A percentile compares a stretch with the other conserved stretches of the same genome.
Evolutionary conservation across 2,113 vertebrate genomes (phyloP).

Genomic region (Lasiurus borealis): DNA sequence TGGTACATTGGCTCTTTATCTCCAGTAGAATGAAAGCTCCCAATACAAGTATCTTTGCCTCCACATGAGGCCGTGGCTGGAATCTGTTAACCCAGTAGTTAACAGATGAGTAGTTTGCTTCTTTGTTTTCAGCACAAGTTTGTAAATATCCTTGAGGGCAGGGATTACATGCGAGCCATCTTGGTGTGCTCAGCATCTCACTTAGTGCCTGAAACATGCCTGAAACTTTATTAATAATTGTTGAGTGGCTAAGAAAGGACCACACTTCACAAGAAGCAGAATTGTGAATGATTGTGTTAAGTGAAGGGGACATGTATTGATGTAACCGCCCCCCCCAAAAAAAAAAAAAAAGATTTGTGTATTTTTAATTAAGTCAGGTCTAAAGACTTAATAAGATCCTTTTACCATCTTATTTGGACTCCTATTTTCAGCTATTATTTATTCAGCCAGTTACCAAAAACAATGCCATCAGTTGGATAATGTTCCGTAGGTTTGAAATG

Average conservation of each 20-base stretch:
- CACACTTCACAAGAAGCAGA: background rate
- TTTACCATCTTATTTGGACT: background rate
- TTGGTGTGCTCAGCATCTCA: background rate
- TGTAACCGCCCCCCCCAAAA: background rate
- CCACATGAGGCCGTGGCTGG: too few relatives aligned
- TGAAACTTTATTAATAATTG: rapidly evolving
- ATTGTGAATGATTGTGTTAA: background rate
- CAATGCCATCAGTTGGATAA: background rate
- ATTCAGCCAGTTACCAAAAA: background rate
- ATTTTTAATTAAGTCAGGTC: background rate
- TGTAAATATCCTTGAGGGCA: too few relatives aligned
- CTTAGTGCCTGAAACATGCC: background rate
- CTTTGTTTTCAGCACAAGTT: background rate
- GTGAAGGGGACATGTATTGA: background rate
- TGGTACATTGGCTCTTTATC: background rate
- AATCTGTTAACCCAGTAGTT: background rate
- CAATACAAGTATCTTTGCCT: background rate
- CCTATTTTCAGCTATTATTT: background rate
- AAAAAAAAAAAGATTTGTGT: background rate
- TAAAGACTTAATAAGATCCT: background rate
- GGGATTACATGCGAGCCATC: rapidly evolving
- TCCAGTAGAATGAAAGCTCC: background rate
- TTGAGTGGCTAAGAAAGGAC: background rate
- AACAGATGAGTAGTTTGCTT: too few relatives aligned
- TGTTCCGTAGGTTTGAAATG: background rate